Evolutionary conservation across 2,888 invertebrate species (phyloP).

Genomic region (Nezara viridula): DNA sequence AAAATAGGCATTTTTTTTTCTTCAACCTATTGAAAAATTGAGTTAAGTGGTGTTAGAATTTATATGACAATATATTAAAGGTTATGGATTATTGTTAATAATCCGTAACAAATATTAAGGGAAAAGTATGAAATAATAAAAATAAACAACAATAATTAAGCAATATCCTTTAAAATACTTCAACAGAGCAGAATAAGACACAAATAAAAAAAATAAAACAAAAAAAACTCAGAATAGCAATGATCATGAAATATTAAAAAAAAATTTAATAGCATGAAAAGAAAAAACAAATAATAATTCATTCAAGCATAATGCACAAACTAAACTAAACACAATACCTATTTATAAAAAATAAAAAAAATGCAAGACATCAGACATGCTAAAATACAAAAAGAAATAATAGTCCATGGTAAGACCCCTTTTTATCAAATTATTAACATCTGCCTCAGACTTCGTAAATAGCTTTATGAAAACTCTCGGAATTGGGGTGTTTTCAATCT

Average conservation of each 20-base stretch:
- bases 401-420: too few relatives aligned
- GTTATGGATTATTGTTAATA: too few relatives aligned
- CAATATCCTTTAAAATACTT: background rate
- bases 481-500: too few relatives aligned
- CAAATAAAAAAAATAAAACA: slow-evolving; percentile 1
- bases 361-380: slow-evolving; percentile 37
- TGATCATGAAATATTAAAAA: background rate
- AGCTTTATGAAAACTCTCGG: too few relatives aligned
- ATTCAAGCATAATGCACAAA: slow-evolving; percentile 40
- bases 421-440: too few relatives aligned
- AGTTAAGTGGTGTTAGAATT: too few relatives aligned
- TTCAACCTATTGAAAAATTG: too few relatives aligned
- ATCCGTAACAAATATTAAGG: too few relatives aligned
- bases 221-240: background rate
- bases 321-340: slow-evolving; percentile 1
- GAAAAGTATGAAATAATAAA: too few relatives aligned
- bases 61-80: too few relatives aligned
- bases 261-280: background rate
- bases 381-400: background rate
- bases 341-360: background rate
- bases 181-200: background rate
- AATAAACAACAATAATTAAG: background rate
- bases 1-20: too few relatives aligned
- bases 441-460: too few relatives aligned
- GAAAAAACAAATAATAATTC: background rate